Conservation (phyloP, 2,888 invertebrate species). For the Lottia gigantea region DNA sequence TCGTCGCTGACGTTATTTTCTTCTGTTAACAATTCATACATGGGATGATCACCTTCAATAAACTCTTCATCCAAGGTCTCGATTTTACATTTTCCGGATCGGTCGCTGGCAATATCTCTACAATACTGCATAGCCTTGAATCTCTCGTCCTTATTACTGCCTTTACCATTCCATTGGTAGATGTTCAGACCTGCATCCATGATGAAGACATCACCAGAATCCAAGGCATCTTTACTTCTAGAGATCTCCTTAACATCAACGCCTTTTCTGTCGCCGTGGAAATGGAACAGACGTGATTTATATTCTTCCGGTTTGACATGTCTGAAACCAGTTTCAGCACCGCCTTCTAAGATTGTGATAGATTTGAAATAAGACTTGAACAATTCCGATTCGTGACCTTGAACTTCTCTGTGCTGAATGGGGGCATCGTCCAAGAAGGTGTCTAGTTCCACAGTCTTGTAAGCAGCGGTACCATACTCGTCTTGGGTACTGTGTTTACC, state of each 20-base stretch:
- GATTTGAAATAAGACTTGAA: conserved; percentile 63
- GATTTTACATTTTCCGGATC: conserved; percentile 41
- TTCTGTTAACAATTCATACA: conserved; percentile 37
- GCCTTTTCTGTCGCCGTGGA: conserved; percentile 46
- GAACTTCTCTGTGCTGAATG: conserved; percentile 67
- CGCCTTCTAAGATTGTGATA: conserved; percentile 59
- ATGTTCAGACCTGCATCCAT: conserved; percentile 59
- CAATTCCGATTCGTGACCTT: conserved; percentile 60
- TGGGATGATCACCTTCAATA: conserved; percentile 31
- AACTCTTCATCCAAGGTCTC: conserved; percentile 50
- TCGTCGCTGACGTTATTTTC: conserved; percentile 21
- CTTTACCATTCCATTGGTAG: conserved; percentile 64
- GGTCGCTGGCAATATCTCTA: conserved; percentile 49
- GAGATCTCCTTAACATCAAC: conserved; percentile 52
- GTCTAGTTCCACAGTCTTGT: conserved; percentile 69
- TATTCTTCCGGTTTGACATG: conserved; percentile 63
- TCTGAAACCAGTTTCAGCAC: conserved; percentile 64
- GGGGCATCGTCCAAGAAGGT: conserved; percentile 64
- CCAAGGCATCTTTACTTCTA: conserved; percentile 34
- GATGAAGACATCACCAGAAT: conserved; percentile 63
- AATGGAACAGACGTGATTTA: conserved; percentile 59
- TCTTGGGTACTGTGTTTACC: conserved; percentile 67
- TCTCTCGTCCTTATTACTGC: conserved; percentile 63
- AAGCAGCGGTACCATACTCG: conserved; percentile 68
- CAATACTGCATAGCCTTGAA: conserved; percentile 60